These are phyloP conservation scores for Phocides pigmalion DNA, from an alignment of 1,140 invertebrate species.

Conservation along the genomic window DNA sequence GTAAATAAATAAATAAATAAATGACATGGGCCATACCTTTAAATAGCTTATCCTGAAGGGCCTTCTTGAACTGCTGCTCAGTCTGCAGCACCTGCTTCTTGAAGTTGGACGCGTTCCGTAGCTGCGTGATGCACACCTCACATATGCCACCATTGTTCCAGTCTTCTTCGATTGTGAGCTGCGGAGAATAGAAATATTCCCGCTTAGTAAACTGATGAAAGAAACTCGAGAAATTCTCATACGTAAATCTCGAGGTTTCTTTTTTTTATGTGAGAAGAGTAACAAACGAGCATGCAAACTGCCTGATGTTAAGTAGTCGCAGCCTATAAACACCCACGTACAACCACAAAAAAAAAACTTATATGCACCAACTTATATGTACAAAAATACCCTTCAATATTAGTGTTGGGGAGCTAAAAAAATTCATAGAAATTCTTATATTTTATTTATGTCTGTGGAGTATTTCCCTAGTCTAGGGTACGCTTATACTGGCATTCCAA, in stretches of 20 bases:
- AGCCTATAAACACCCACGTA: too few species aligned
- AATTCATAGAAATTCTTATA: too few species aligned
- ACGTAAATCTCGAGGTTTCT: not conserved
- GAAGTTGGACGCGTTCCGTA: conserved; percentile 69
- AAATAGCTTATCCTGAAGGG: conserved; percentile 46
- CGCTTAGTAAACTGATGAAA: not conserved
- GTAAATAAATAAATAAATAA: not conserved
- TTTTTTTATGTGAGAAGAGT: too few species aligned
- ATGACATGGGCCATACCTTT: conserved; percentile 51
- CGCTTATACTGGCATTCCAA: too few species aligned
- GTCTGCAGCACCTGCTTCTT: conserved; percentile 69
- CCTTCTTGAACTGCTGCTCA: conserved; percentile 61
- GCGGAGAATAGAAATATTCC: conserved; percentile 5
- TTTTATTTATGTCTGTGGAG: too few species aligned
- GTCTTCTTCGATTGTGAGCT: conserved; percentile 46
- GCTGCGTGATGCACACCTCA: conserved; percentile 73
- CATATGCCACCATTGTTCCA: conserved; percentile 65
- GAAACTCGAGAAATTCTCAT: not conserved
- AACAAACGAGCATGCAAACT: too few species aligned
- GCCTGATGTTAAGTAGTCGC: too few species aligned
- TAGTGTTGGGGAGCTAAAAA: too few species aligned
- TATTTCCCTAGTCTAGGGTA: too few species aligned
- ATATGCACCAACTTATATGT: too few species aligned
- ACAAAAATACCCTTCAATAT: too few species aligned
- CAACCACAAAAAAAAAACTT: too few species aligned